Conservation (phyloP, 2,888 invertebrate species). For the Sisyra terminalis region DNA sequence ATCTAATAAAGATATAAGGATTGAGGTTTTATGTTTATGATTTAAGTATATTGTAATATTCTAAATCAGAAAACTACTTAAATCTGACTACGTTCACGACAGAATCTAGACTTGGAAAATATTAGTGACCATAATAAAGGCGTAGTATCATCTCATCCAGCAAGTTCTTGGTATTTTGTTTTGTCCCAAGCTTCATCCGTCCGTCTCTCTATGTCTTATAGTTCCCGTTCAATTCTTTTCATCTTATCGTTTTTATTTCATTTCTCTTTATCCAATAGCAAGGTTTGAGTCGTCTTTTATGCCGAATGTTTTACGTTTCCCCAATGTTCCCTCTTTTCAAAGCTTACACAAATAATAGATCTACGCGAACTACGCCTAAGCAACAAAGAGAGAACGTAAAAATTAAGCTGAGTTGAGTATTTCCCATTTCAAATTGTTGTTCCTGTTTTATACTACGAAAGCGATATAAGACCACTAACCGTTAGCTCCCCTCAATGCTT, state of each 20-base stretch:
- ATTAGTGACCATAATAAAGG: too few relatives aligned
- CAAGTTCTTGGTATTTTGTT: constrained; percentile 5
- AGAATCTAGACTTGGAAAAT: too few relatives aligned
- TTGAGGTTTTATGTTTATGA: too few relatives aligned
- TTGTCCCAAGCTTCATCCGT: constrained; percentile 5
- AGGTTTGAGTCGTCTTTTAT: constrained; percentile 2
- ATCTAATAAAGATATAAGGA: too few relatives aligned
- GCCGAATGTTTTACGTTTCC: constrained; percentile 2
- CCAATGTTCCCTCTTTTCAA: constrained; percentile 4
- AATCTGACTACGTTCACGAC: too few relatives aligned
- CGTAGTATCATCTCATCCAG: too few relatives aligned
- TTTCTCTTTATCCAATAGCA: constrained; percentile 6
- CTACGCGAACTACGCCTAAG: background rate
- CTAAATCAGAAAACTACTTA: too few relatives aligned
- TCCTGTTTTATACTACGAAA: background rate
- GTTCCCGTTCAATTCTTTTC: constrained; percentile 5
- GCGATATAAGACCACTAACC: background rate
- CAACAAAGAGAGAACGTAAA: constrained; percentile 1
- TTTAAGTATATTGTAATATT: too few relatives aligned
- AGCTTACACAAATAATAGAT: constrained; percentile 1
- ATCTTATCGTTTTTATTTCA: constrained; percentile 5
- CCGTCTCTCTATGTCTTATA: background rate
- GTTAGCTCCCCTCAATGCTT: constrained; percentile 4
- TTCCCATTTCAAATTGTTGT: constrained; percentile 2
- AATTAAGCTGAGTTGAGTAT: background rate